These are phyloP conservation scores for Raillietiella orientalis DNA, from an alignment of 2,888 invertebrate genomes.

Conservation along the genomic window DNA sequence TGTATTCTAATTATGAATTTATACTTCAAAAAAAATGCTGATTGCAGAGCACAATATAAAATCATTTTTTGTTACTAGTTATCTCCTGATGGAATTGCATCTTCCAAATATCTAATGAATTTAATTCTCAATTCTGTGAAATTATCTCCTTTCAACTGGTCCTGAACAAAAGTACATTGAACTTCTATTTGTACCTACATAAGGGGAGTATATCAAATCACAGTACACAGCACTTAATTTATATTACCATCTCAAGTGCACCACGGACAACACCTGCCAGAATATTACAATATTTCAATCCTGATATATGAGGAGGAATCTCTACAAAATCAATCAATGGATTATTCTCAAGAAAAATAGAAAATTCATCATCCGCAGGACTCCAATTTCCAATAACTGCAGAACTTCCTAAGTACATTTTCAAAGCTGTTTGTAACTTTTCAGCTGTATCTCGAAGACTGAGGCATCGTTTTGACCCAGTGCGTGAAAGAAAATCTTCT, in stretches of 20 bases:
- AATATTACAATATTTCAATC: constrained; percentile 65
- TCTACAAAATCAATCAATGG: constrained; percentile 93
- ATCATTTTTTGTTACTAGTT: constrained; percentile 26
- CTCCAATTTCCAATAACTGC: constrained; percentile 18
- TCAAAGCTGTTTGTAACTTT: constrained; percentile 16
- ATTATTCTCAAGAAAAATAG: constrained; percentile 71
- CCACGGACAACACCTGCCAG: constrained; percentile 67
- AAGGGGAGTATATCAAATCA: constrained; percentile 1
- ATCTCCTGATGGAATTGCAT: constrained; percentile 92
- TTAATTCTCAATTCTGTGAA: constrained; percentile 79
- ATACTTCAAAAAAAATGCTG: background rate
- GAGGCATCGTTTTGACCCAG: constrained; percentile 43
- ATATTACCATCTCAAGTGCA: constrained; percentile 72
- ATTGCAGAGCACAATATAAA: background rate
- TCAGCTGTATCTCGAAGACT: constrained; percentile 94
- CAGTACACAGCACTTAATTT: constrained; percentile 1
- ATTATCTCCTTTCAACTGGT: constrained; percentile 74
- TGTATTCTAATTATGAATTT: too few relatives aligned
- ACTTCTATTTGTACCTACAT: constrained; percentile 54
- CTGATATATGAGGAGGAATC: constrained; percentile 40
- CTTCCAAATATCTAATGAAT: constrained; percentile 76
- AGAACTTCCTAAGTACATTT: background rate
- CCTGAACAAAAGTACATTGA: constrained; percentile 72
- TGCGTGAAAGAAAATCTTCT: constrained; percentile 85
- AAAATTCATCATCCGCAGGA: constrained; percentile 78